A percentile compares a stretch with the other conserved stretches of the same genome.
phyloP scores from a whole-genome alignment of 2,797 vertebrate species.

The Enteromius unitaeniatus region DNA sequence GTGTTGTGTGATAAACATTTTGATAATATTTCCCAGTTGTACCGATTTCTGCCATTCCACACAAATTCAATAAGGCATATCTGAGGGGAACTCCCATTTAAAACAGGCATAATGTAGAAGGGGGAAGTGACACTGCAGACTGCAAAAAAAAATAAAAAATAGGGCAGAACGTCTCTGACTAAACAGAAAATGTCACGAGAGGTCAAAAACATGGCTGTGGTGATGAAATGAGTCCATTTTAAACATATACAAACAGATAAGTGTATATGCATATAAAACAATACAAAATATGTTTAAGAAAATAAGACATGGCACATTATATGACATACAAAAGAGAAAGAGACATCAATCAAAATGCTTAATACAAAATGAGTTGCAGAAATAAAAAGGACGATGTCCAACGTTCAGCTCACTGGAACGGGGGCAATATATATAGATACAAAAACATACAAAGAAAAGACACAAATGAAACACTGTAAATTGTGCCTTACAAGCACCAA shows the following conservation, averaged over 20 bases:
- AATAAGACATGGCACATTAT: constrained; percentile 80
- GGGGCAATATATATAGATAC: constrained; percentile 79
- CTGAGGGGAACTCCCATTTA: constrained; percentile 71
- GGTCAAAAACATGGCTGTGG: constrained; percentile 63
- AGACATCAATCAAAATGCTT: constrained; percentile 73
- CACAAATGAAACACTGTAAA: constrained; percentile 88
- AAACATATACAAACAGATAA: constrained; percentile 79
- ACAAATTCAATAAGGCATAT: constrained; percentile 75
- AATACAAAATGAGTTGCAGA: constrained; percentile 77
- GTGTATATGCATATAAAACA: constrained; percentile 81
- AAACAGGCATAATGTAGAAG: constrained; percentile 60
- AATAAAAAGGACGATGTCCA: constrained; percentile 77
- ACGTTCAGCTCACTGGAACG: constrained; percentile 82
- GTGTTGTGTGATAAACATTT: constrained; percentile 51
- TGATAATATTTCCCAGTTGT: constrained; percentile 41
- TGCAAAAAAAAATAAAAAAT: constrained; percentile 54
- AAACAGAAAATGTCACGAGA: constrained; percentile 53
- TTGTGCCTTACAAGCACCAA: constrained; percentile 81
- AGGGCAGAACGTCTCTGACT: constrained; percentile 58
- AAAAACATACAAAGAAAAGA: constrained; percentile 87
- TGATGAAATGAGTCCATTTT: constrained; percentile 74
- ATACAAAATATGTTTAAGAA: constrained; percentile 76
- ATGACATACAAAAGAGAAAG: constrained; percentile 75
- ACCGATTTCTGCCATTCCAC: constrained; percentile 60
- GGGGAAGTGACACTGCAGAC: constrained; percentile 62